Percentiles rank a stretch among this genome's conserved stretches.
phyloP scores from a whole-genome alignment of 2,888 invertebrate genomes.

The Drosophila pegasa region DNA sequence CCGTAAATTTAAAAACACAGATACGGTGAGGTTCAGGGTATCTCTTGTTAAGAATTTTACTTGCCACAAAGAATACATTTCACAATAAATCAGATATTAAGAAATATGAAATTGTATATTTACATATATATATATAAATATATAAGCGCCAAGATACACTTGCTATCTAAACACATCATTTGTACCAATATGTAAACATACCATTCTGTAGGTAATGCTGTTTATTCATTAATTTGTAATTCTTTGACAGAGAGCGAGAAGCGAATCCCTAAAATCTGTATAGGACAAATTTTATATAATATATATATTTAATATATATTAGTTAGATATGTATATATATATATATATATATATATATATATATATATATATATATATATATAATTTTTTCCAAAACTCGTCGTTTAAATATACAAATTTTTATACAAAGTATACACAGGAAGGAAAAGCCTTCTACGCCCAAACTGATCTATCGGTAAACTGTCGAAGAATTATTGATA shows the following conservation, averaged over 20 bases:
- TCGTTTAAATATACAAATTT: too few relatives aligned
- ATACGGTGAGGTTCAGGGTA: too few relatives aligned
- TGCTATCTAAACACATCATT: not conserved
- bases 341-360: not conserved
- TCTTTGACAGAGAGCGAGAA: not conserved
- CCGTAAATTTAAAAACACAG: too few relatives aligned
- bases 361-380: not conserved
- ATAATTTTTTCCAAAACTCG: too few relatives aligned
- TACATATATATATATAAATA: not conserved
- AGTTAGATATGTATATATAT: conserved; percentile 1
- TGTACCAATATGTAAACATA: conserved; percentile 40
- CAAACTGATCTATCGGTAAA: conserved; percentile 81
- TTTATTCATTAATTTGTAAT: not conserved
- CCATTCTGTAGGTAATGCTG: conserved; percentile 32
- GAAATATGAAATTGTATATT: not conserved
- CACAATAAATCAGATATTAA: conserved; percentile 1
- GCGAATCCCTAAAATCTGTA: conserved; percentile 8
- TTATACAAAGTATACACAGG: too few relatives aligned
- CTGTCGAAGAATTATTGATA: conserved; percentile 80
- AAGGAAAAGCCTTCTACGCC: conserved; percentile 73
- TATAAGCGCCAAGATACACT: not conserved
- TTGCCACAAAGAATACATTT: conserved; percentile 1
- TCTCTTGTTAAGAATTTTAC: not conserved
- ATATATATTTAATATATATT: not conserved
- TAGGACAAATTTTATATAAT: not conserved